A percentile compares a stretch with the other conserved stretches of the same genome.
These are phyloP conservation scores for Onychomys arenicola DNA, from an alignment of 2,797 vertebrate genomes.

Conservation along the genomic window DNA sequence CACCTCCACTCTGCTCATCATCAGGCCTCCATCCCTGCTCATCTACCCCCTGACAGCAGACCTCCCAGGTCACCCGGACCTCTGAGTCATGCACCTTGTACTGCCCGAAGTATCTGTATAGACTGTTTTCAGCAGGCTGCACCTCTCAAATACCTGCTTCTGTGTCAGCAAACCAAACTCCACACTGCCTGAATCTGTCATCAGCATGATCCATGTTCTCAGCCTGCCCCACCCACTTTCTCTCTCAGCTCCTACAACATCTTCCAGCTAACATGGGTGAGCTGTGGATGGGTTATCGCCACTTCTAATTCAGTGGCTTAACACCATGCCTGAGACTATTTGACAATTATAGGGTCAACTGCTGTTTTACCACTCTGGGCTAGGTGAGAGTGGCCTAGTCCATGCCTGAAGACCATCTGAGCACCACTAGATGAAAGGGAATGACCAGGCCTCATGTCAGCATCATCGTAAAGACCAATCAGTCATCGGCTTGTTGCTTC, in stretches of 20 bases:
- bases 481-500: neutral
- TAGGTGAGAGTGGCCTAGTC: neutral
- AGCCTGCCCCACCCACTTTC: neutral
- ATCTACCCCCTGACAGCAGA: neutral
- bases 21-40: neutral
- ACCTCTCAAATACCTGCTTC: neutral
- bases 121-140: neutral
- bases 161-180: neutral
- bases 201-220: neutral
- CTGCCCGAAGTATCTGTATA: neutral
- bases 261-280: neutral
- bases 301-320: conserved; percentile 22
- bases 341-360: neutral
- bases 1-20: neutral
- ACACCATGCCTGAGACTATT: neutral
- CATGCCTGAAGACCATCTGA: neutral
- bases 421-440: neutral
- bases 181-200: neutral
- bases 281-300: neutral
- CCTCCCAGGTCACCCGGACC: neutral
- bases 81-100: neutral
- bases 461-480: neutral
- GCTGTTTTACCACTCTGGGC: neutral
- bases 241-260: neutral
- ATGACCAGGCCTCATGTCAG: neutral